Conservation (phyloP, 2,797 vertebrate species). For the Poeciliopsis paucimaculata region DNA sequence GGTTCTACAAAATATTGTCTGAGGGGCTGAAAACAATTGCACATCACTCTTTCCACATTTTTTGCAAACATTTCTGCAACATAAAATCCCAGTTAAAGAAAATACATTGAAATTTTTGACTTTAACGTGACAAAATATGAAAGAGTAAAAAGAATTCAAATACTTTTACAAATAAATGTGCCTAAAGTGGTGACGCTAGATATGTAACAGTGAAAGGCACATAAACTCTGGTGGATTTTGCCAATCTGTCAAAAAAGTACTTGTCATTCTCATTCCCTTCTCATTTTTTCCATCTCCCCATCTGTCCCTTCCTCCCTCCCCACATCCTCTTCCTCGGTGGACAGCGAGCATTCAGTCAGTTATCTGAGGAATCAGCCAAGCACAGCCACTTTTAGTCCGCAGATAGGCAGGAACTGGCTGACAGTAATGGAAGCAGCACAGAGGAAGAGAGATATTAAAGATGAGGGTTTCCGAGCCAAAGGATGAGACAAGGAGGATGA, state of each 20-base stretch:
- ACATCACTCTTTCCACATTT: neutral
- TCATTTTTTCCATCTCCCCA: slow-evolving; percentile 25
- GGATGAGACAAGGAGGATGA: slow-evolving; percentile 4
- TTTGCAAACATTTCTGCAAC: neutral
- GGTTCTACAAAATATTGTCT: neutral
- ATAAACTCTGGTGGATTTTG: slow-evolving; percentile 13
- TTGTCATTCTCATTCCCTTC: slow-evolving; percentile 49
- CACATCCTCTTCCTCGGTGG: slow-evolving; percentile 38
- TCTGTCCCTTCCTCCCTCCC: neutral
- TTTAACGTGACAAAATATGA: neutral
- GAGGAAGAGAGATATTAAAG: slow-evolving; percentile 59
- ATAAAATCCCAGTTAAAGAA: neutral
- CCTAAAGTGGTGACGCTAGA: slow-evolving; percentile 2
- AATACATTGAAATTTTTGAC: neutral
- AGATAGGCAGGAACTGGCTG: slow-evolving; percentile 72
- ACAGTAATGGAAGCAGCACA: slow-evolving; percentile 58
- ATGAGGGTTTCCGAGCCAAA: slow-evolving; percentile 34
- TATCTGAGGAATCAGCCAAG: slow-evolving; percentile 76
- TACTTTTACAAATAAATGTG: neutral
- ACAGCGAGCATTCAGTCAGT: slow-evolving; percentile 65
- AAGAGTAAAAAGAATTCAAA: neutral
- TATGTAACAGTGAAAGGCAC: slow-evolving; percentile 14
- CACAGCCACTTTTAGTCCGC: slow-evolving; percentile 68
- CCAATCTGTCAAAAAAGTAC: slow-evolving; percentile 18
- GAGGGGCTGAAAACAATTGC: neutral